These are phyloP conservation scores for Cryptoleucopteryx plumbea DNA, from an alignment of 2,113 vertebrate genomes.

Conservation along the genomic window DNA sequence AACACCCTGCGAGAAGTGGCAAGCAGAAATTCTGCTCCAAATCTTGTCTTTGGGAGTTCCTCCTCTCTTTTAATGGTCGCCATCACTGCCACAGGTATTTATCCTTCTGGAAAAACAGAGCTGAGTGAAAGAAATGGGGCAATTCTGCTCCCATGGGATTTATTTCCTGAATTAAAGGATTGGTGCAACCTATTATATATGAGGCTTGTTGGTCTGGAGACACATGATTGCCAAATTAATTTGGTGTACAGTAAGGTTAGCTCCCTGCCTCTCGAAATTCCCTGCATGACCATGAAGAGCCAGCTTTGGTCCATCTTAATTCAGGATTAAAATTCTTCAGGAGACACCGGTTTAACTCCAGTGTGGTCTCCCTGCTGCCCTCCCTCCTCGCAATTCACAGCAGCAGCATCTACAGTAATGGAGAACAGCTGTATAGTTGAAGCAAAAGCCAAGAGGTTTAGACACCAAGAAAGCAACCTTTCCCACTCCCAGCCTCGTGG, in stretches of 20 bases:
- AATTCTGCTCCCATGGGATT: background rate
- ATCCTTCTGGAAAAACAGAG: background rate
- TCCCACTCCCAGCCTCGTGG: background rate
- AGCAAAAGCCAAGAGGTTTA: constrained; percentile 1
- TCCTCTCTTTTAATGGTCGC: background rate
- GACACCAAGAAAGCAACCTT: background rate
- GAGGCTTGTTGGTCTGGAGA: background rate
- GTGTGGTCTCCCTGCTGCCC: background rate
- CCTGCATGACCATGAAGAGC: rapidly evolving
- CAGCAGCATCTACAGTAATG: background rate
- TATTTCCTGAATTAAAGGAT: background rate
- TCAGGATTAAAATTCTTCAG: background rate
- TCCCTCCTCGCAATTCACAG: background rate
- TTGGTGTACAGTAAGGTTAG: background rate
- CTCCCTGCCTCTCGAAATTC: background rate
- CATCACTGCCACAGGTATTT: background rate
- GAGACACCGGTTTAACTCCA: background rate
- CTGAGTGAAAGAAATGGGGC: background rate
- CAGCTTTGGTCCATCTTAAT: background rate
- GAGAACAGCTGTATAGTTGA: background rate
- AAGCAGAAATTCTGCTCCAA: background rate
- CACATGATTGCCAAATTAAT: background rate
- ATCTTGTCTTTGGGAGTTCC: background rate
- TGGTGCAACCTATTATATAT: background rate
- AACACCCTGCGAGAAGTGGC: background rate